Evolutionary conservation across 2,797 vertebrate genomes (phyloP).

Genomic region (Poeciliopsis gracilis): DNA sequence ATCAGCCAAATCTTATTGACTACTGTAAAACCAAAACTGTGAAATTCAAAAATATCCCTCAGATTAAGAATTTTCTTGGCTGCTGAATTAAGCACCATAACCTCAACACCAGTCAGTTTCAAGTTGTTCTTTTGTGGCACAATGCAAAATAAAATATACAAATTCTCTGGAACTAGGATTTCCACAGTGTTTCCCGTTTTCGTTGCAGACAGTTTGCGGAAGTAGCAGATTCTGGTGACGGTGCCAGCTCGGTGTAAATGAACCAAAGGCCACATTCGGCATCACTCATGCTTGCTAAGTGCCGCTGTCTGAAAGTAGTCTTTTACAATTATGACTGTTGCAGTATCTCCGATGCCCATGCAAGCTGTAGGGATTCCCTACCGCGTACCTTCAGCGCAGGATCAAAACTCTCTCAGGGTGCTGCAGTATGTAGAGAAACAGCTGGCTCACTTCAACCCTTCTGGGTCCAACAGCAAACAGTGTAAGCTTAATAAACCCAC

Average conservation of each 20-base stretch:
- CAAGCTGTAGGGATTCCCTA: conserved; percentile 82
- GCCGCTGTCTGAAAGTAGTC: not conserved
- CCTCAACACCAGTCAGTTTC: not conserved
- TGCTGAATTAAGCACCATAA: conserved; percentile 47
- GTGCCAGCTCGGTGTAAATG: not conserved
- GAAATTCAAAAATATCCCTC: not conserved
- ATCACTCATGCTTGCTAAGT: not conserved
- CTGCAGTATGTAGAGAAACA: conserved; percentile 97
- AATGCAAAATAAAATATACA: not conserved
- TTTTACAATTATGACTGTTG: conserved; percentile 31
- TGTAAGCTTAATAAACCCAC: conserved; percentile 82
- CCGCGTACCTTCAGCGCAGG: conserved; percentile 89
- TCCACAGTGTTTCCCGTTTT: not conserved
- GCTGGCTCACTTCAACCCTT: conserved; percentile 94
- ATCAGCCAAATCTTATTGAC: not conserved
- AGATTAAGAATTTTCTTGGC: conserved; percentile 24
- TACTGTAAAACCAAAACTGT: not conserved
- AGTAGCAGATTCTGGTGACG: not conserved
- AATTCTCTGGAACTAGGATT: not conserved
- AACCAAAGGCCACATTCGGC: not conserved
- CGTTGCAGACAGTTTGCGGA: not conserved
- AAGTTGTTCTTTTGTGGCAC: not conserved
- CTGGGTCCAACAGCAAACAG: conserved; percentile 88
- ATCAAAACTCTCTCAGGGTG: conserved; percentile 95
- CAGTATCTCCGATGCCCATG: conserved; percentile 80